Evolutionary conservation across 2,888 invertebrate genomes (phyloP).

Genomic region (Chaitophorus viminalis): DNA sequence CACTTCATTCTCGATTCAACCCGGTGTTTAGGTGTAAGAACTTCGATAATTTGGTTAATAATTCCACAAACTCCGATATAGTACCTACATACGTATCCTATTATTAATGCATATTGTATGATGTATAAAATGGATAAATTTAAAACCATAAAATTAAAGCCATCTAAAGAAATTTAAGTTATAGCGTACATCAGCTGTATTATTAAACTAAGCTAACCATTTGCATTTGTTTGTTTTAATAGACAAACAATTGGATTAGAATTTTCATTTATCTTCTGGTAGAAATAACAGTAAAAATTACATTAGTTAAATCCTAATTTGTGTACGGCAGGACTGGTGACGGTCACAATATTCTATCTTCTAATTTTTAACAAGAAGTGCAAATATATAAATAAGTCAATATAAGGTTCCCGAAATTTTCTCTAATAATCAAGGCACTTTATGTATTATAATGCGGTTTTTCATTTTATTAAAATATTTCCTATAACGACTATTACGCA

Average conservation of each 20-base stretch:
- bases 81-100: background rate
- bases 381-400: background rate
- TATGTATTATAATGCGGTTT: too few species aligned
- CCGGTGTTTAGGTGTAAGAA: background rate
- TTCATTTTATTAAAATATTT: too few species aligned
- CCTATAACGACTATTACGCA: too few species aligned
- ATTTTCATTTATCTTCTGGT: background rate
- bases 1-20: background rate
- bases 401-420: background rate
- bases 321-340: background rate
- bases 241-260: background rate
- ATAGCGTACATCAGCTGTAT: background rate
- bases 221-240: background rate
- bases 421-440: background rate
- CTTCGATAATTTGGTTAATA: background rate
- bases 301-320: conserved; percentile 2
- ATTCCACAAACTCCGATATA: background rate
- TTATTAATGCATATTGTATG: too few species aligned
- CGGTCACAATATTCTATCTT: background rate
- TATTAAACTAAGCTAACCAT: background rate
- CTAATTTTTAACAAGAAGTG: background rate
- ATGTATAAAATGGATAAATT: background rate
- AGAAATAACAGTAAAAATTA: background rate
- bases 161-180: background rate
- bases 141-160: background rate